Evolutionary conservation across 2,888 invertebrate species (phyloP), one percentile per base, ranked within the genome.

Genomic region (Merodon equestris): DNA sequence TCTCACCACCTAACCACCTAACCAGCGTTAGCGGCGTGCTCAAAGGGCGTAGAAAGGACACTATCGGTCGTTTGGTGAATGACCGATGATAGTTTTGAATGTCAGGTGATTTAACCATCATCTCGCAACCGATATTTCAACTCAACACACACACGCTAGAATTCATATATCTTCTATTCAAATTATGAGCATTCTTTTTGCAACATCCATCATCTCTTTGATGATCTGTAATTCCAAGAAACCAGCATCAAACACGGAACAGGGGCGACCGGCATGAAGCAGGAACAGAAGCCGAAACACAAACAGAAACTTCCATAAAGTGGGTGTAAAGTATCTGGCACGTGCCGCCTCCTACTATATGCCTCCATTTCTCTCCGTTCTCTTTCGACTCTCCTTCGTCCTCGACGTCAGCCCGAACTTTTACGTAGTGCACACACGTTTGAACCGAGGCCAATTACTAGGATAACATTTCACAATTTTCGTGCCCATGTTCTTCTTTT

Each of bases 301-400:
- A 34, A 38, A 45, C 38, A 19, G 34, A 63, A 47, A 14, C 36
- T 40, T 45, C 45, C 56, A 51, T 42, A 56, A 73, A 63, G 77
- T 73, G 73, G 63, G 77, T 77, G 77, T 63, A 68, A 77, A 63
- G 73, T 68, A 68, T 53, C 48, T 27, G 48, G 73, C 77, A 77
- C 77, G 77, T 77, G 77, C 63, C 61, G 48, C 42, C 10, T 40
- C 64, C 54, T 34, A 57, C n/a, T n/a, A n/a, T n/a, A n/a, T n/a
- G n/a, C n/a, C n/a, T n/a, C n/a, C 18, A 61, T 72, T 66, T 48
- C 13, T 9, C 27, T 40, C n/a, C 13, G 12, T 36, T 2, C 38
- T 10, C 9, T 12, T 4, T n/a, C n/a, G n/a, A n/a, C n/a, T n/a
- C n/a, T n/a, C n/a, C n/a, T n/a, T n/a, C n/a, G n/a, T n/a, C n/a